phyloP scores from a whole-genome alignment of 2,888 invertebrate genomes.

The Habroteleia sp. region DNA sequence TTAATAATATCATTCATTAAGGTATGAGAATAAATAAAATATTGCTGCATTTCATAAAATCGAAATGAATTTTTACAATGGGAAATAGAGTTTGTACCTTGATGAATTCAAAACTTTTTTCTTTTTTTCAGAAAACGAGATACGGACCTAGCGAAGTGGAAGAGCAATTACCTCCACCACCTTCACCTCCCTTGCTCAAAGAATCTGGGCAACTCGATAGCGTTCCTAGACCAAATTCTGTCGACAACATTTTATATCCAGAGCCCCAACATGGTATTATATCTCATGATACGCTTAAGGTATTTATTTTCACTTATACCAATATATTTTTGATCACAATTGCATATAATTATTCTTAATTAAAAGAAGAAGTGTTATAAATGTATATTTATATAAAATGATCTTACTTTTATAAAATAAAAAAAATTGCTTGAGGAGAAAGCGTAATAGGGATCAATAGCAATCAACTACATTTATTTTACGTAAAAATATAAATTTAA shows the following conservation, averaged over 20 bases:
- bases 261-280: conserved; percentile 72
- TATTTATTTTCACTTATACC: conserved; percentile 46
- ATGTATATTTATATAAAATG: too few relatives aligned
- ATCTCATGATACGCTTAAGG: conserved; percentile 76
- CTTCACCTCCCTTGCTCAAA: conserved; percentile 81
- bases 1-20: conserved; percentile 32
- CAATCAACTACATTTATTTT: too few relatives aligned
- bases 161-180: conserved; percentile 82
- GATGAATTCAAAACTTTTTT: conserved; percentile 58
- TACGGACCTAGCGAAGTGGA: conserved; percentile 81
- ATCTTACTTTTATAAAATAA: too few relatives aligned
- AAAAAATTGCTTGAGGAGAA: too few relatives aligned
- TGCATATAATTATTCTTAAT: too few relatives aligned
- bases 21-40: conserved; percentile 15
- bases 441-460: too few relatives aligned
- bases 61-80: conserved; percentile 33
- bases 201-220: conserved; percentile 77
- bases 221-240: conserved; percentile 80
- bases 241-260: conserved; percentile 79
- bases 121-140: conserved; percentile 82
- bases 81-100: conserved; percentile 45
- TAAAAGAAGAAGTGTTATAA: too few relatives aligned
- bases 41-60: conserved; percentile 26
- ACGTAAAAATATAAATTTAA: too few relatives aligned
- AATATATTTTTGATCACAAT: neutral